Evolutionary conservation across 92 coral and sea anemone genomes (phyloP).

Genomic region (Plumapathes pennacea): DNA sequence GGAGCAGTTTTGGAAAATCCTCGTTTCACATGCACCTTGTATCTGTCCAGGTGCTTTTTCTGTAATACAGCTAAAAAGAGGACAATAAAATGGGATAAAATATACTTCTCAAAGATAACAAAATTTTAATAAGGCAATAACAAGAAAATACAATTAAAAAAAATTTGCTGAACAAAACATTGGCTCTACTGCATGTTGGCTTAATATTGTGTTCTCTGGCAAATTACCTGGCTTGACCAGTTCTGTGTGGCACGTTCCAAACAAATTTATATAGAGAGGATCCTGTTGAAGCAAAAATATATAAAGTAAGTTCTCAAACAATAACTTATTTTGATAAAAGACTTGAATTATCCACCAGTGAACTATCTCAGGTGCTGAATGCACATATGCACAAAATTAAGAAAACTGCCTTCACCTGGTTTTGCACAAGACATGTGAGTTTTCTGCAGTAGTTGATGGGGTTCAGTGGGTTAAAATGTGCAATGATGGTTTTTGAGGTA

Average conservation of each 20-base stretch:
- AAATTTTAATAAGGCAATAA: too few species aligned
- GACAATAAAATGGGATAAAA: too few species aligned
- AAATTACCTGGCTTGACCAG: slow-evolving; percentile 89
- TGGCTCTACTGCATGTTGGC: neutral
- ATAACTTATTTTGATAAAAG: too few species aligned
- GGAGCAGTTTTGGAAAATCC: slow-evolving; percentile 89
- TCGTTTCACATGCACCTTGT: slow-evolving; percentile 74
- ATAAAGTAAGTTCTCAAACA: neutral
- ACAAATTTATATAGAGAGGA: slow-evolving; percentile 79
- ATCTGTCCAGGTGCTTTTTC: slow-evolving; percentile 79
- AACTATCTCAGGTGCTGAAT: too few species aligned
- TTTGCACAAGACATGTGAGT: slow-evolving; percentile 83
- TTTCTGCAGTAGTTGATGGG: slow-evolving; percentile 90
- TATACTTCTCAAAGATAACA: too few species aligned
- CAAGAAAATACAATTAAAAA: neutral
- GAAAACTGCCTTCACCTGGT: slow-evolving; percentile 61
- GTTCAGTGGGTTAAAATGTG: slow-evolving; percentile 64
- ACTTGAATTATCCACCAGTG: too few species aligned
- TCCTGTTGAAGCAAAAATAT: slow-evolving; percentile 33
- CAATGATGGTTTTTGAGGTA: slow-evolving; percentile 60
- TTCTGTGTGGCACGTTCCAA: slow-evolving; percentile 98
- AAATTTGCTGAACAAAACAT: neutral
- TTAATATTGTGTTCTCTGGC: neutral
- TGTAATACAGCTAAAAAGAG: slow-evolving; percentile 68
- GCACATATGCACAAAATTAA: neutral